Evolutionary conservation across 2,888 invertebrate genomes (phyloP), one percentile per base, ranked within the genome.

Genomic region (Lordiphosa andalusiaca): DNA sequence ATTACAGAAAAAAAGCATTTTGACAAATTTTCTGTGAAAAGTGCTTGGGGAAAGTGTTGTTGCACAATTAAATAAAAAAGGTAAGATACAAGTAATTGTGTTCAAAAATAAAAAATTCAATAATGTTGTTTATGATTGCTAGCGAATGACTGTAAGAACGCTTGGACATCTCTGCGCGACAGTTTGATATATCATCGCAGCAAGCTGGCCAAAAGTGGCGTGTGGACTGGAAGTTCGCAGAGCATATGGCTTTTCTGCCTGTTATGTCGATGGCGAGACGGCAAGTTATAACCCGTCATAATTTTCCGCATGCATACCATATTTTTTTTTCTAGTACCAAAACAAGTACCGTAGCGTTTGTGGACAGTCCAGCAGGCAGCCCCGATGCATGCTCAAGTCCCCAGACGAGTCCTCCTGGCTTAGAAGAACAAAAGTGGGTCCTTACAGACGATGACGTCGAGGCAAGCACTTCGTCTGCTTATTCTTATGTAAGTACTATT

Each of bases 201-300:
- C 41, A 41, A 41, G 23, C 41, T 23, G 2, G 41, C 23, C n/a
- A 41, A 41, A 23, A 23, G 41, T 41, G 41, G 12, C 6, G 23
- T 23, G 12, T 23, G 0, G 41, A 23, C n/a, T 40, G 40, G 40
- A 21, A 10, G 19, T 40, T 21, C 4, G 21, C 16, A 4, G 19
- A 40, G 40, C 21, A 40, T 10, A 23, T 40, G 40, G 40, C 21
- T 23, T 40, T 40, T 23, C 21, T 40, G 21, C 40, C 40, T 33
- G 10, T 46, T 16, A 33, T 13, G 16, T 33, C 23, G 35, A 16
- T 16, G 30, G 33, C 35, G 44, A 40, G 40, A 21, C 16, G 10
- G 16, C 2, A 16, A 16, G 16, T 16, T 16, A 16, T 16, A 16
- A 2, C 16, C 16, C 16, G 16, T 16, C 16, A 16, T 16, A 16